phyloP scores from a whole-genome alignment of 2,113 vertebrate species.

The Stomatorhinus ivindoensis region DNA sequence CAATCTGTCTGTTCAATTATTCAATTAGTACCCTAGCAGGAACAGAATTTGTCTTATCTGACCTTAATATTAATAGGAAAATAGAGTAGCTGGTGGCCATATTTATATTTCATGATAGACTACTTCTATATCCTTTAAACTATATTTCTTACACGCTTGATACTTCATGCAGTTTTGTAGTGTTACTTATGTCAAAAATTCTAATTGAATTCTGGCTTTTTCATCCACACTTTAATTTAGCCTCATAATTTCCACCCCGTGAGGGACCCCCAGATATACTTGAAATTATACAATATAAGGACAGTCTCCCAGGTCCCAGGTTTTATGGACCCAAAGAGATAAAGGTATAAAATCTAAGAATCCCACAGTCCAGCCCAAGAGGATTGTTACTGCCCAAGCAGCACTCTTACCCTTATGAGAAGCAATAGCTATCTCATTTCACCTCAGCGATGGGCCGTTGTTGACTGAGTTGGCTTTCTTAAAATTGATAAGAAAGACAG shows the following conservation, averaged over 20 bases:
- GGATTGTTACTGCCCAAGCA: neutral
- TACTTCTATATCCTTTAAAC: constrained; percentile 2
- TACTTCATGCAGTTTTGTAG: neutral
- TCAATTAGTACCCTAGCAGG: constrained; percentile 10
- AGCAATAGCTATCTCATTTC: neutral
- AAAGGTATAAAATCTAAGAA: neutral
- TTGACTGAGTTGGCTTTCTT: neutral
- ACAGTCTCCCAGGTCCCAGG: neutral
- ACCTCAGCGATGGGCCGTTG: neutral
- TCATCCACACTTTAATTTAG: neutral
- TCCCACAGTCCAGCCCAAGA: neutral
- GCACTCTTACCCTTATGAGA: neutral
- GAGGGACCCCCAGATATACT: neutral
- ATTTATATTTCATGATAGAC: constrained; percentile 21
- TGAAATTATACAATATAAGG: neutral
- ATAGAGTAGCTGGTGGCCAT: neutral
- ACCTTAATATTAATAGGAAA: constrained; percentile 20
- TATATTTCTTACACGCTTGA: neutral
- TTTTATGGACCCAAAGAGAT: neutral
- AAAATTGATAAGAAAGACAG: neutral
- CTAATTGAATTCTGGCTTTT: constrained; percentile 12
- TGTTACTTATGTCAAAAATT: neutral
- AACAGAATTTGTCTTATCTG: constrained; percentile 13
- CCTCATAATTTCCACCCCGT: neutral
- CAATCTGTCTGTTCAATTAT: constrained; percentile 18